These are phyloP conservation scores for Daphoenositta chrysoptera DNA, from an alignment of 2,113 vertebrate genomes.

Conservation along the genomic window DNA sequence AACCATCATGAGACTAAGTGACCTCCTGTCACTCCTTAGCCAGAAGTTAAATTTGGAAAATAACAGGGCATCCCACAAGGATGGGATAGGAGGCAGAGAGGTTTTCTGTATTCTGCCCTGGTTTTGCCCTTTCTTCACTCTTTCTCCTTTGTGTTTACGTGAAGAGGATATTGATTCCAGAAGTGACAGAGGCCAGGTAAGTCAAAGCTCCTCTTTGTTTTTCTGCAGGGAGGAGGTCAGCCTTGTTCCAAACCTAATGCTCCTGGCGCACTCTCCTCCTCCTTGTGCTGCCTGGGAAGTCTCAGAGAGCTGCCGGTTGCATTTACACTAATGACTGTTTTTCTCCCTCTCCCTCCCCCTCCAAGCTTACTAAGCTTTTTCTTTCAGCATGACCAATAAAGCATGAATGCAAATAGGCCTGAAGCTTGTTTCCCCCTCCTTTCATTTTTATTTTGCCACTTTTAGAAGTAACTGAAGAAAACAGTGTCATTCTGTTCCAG, in stretches of 20 bases:
- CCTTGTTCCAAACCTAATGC: neutral
- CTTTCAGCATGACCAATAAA: conserved; percentile 8
- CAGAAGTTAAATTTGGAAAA: conserved; percentile 5
- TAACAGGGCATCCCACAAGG: neutral
- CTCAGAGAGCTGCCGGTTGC: conserved; percentile 18
- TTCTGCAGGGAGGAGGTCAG: neutral
- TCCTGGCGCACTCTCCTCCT: neutral
- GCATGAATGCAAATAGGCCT: neutral
- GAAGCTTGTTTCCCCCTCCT: neutral
- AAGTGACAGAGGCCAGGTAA: neutral
- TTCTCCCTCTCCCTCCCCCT: neutral
- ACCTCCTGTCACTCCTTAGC: neutral
- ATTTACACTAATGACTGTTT: conserved; percentile 53
- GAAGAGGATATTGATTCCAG: neutral
- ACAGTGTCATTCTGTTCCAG: conserved; percentile 30
- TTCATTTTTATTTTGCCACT: conserved; percentile 20
- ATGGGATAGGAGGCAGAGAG: neutral
- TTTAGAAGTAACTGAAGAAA: conserved; percentile 28
- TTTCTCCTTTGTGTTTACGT: neutral
- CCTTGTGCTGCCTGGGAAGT: neutral
- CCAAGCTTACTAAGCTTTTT: conserved; percentile 36
- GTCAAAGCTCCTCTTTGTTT: neutral
- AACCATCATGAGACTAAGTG: neutral
- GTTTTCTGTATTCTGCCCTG: neutral
- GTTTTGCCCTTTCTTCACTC: neutral